These are phyloP conservation scores for Alviniconcha marisindica DNA, from an alignment of 1,140 invertebrate species.

Conservation along the genomic window DNA sequence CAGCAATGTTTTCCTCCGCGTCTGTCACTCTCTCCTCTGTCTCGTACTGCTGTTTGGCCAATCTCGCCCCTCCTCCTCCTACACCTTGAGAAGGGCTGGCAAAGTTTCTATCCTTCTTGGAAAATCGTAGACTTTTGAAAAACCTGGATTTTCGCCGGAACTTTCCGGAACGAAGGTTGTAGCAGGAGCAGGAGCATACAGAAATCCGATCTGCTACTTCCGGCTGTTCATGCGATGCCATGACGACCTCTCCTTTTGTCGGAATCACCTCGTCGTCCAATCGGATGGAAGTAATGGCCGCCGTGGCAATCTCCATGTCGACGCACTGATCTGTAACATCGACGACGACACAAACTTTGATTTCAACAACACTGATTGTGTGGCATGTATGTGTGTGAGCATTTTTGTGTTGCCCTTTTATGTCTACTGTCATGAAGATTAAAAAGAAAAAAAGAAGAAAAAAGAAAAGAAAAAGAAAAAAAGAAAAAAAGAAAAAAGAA, in stretches of 20 bases:
- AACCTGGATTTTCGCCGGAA: conserved; percentile 76
- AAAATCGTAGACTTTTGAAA: neutral
- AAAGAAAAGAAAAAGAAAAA: too few species aligned
- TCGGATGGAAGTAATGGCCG: conserved; percentile 9
- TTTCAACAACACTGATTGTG: too few species aligned
- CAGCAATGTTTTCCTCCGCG: neutral
- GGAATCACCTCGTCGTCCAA: conserved; percentile 94
- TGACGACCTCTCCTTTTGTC: conserved; percentile 79
- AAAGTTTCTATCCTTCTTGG: conserved; percentile 2
- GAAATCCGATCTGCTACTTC: conserved; percentile 82
- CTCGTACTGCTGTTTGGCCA: conserved; percentile 21
- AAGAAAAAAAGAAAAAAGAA: too few species aligned
- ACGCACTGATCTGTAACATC: neutral
- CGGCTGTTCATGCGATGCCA: conserved; percentile 69
- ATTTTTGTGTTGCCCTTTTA: too few species aligned
- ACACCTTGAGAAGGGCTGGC: neutral
- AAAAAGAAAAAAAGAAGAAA: too few species aligned
- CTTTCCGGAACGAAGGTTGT: conserved; percentile 76
- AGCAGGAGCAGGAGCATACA: conserved; percentile 90
- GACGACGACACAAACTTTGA: too few species aligned
- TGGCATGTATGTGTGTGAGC: too few species aligned
- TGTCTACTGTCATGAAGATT: too few species aligned
- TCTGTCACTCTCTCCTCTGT: conserved; percentile 22
- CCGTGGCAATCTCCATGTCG: neutral
- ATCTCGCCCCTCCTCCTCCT: neutral